These are phyloP conservation scores for Globicephala melas DNA, from an alignment of 2,113 vertebrate species.

Conservation along the genomic window DNA sequence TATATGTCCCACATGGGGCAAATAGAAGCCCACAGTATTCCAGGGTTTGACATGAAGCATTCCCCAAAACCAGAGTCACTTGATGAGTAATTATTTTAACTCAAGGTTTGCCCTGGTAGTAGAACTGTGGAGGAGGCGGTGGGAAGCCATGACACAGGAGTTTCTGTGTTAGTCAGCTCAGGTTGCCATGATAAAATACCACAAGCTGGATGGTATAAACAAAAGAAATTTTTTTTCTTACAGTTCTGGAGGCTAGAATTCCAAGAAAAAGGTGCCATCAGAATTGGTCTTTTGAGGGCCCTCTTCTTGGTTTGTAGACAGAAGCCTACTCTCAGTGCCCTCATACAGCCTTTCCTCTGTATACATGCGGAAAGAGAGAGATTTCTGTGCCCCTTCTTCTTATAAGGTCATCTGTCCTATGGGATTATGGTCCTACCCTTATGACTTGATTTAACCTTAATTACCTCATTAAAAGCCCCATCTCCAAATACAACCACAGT, in stretches of 20 bases:
- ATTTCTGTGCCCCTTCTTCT: neutral
- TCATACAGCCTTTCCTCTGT: neutral
- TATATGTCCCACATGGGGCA: neutral
- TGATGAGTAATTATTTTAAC: neutral
- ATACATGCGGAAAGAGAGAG: neutral
- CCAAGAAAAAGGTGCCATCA: neutral
- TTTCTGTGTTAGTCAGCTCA: neutral
- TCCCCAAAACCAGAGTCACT: neutral
- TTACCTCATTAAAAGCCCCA: neutral
- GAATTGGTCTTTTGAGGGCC: neutral
- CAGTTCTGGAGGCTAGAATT: neutral
- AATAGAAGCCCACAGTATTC: neutral
- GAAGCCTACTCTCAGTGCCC: neutral
- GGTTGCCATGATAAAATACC: neutral
- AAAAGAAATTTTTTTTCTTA: neutral
- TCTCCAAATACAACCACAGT: neutral
- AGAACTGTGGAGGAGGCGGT: neutral
- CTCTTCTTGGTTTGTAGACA: neutral
- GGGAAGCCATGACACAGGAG: neutral
- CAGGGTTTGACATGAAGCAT: neutral
- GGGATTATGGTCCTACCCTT: neutral
- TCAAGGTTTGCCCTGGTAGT: neutral
- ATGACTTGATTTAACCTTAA: neutral
- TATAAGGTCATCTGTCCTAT: neutral
- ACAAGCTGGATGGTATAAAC: neutral